These are phyloP conservation scores for Enteromius anoplus DNA, from an alignment of 2,797 vertebrate species.

Conservation along the genomic window DNA sequence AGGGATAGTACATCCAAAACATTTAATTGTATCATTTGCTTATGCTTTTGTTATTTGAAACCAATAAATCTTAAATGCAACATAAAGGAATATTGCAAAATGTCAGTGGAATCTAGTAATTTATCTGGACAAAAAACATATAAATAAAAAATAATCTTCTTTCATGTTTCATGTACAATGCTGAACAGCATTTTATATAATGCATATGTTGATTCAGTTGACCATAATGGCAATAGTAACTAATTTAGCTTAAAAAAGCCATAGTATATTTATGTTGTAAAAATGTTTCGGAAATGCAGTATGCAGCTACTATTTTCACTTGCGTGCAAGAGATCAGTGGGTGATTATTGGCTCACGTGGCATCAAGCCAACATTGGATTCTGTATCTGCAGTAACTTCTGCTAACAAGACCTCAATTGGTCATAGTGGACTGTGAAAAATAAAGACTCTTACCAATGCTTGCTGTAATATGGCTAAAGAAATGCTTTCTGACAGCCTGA, in stretches of 20 bases:
- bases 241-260: not conserved
- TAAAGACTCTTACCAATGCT: conserved; percentile 13
- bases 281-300: not conserved
- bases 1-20: not conserved
- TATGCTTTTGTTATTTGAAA: not conserved
- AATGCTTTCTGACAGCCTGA: not conserved
- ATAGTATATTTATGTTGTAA: not conserved
- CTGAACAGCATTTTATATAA: not conserved
- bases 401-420: conserved; percentile 23
- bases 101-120: not conserved
- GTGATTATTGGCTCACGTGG: conserved; percentile 35
- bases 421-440: not conserved
- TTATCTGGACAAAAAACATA: not conserved
- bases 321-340: conserved; percentile 28
- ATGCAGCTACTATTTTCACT: conserved; percentile 21
- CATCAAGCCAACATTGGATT: conserved; percentile 37
- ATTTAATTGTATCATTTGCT: not conserved
- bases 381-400: conserved; percentile 21
- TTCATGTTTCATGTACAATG: not conserved
- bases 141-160: not conserved
- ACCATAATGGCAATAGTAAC: not conserved
- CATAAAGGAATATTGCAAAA: not conserved
- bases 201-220: not conserved
- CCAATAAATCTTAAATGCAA: too few species aligned
- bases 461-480: not conserved